Evolutionary conservation across 1,140 invertebrate genomes (phyloP).

Genomic region (Caerostris extrusa): DNA sequence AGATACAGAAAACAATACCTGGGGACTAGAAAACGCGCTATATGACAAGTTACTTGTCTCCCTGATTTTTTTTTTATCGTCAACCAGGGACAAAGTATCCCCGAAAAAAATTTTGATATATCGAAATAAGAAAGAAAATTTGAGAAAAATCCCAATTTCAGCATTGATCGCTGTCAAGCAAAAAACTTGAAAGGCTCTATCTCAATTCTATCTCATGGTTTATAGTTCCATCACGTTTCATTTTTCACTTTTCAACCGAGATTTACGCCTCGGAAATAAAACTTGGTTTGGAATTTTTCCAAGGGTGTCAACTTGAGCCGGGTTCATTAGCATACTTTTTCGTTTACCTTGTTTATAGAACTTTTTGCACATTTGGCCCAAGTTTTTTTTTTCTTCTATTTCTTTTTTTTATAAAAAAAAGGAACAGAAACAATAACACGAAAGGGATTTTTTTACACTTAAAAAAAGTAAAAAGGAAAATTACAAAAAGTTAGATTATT

Average conservation of each 20-base stretch:
- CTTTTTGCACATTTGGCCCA: too few relatives aligned
- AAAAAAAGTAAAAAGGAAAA: background rate
- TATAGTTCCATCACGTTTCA: slow-evolving; percentile 37
- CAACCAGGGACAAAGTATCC: too few relatives aligned
- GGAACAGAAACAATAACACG: too few relatives aligned
- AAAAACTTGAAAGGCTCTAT: slow-evolving; percentile 15
- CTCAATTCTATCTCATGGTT: background rate
- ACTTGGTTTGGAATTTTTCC: slow-evolving; percentile 22
- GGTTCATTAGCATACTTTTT: background rate
- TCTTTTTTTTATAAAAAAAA: background rate
- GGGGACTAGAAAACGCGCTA: too few relatives aligned
- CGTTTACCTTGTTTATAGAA: background rate
- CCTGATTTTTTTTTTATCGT: too few relatives aligned
- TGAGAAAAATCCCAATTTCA: too few relatives aligned
- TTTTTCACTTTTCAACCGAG: slow-evolving; percentile 12
- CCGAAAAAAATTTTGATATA: too few relatives aligned
- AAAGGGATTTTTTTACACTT: background rate
- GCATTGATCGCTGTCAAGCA: background rate
- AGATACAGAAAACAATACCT: too few relatives aligned
- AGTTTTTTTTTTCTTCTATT: background rate
- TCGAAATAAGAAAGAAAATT: background rate
- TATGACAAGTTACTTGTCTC: too few relatives aligned
- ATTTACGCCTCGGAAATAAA: slow-evolving; percentile 12
- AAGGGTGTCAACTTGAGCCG: background rate
- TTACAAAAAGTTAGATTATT: background rate